Conservation (phyloP, 23 tunicate species). For the Pegea sp. region DNA sequence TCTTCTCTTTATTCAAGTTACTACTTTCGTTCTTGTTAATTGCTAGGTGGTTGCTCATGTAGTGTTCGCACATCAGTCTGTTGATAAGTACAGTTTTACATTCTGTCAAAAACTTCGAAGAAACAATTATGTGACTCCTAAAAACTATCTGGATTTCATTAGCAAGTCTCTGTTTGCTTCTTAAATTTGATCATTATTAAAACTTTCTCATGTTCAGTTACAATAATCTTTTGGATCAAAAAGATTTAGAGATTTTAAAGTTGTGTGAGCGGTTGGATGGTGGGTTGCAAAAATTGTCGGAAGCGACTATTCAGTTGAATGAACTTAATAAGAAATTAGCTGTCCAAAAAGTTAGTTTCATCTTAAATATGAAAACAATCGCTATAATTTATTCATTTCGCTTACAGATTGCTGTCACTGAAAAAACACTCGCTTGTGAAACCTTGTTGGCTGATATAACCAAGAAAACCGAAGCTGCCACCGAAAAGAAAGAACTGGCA, state of each 20-base stretch:
- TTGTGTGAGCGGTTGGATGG: conserved; percentile 98
- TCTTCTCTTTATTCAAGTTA: neutral
- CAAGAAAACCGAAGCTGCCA: conserved; percentile 52
- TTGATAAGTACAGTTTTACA: conserved; percentile 46
- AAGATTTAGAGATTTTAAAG: conserved; percentile 84
- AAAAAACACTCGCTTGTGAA: conserved; percentile 92
- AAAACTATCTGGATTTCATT: conserved; percentile 94
- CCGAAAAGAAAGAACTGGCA: conserved; percentile 89
- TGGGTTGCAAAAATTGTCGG: conserved; percentile 71
- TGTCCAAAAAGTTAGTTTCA: conserved; percentile 69
- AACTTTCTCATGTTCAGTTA: conserved; percentile 17
- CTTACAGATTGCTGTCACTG: conserved; percentile 80
- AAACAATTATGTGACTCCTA: conserved; percentile 96
- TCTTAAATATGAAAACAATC: neutral
- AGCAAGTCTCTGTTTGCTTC: conserved; percentile 22
- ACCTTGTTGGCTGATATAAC: conserved; percentile 80
- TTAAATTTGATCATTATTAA: neutral
- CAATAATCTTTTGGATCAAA: conserved; percentile 69
- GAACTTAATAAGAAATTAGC: conserved; percentile 93
- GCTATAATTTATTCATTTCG: no score
- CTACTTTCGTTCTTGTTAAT: no score
- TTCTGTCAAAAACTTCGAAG: conserved; percentile 86
- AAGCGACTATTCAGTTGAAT: conserved; percentile 94
- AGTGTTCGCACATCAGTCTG: conserved; percentile 88
- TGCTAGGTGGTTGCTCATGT: conserved; percentile 79